These are phyloP conservation scores for Myodes glareolus DNA, from an alignment of 2,113 vertebrate genomes.

Conservation along the genomic window DNA sequence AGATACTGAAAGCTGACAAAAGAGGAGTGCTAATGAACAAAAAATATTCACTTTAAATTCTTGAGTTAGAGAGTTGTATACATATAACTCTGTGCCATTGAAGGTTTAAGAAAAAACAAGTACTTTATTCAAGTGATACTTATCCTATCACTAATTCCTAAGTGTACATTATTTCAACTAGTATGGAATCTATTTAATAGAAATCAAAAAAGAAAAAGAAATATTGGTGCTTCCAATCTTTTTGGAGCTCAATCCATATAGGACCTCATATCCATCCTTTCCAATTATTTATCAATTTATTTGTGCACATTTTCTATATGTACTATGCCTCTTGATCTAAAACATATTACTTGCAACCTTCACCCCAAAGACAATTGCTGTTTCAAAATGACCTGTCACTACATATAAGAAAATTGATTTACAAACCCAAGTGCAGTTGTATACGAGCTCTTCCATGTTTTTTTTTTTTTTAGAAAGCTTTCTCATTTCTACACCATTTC, in stretches of 20 bases:
- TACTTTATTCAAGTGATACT: conserved; percentile 54
- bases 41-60: conserved; percentile 65
- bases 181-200: not conserved
- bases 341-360: not conserved
- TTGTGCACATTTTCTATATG: not conserved
- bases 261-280: not conserved
- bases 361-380: not conserved
- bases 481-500: not conserved
- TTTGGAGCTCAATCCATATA: not conserved
- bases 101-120: conserved; percentile 15
- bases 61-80: conserved; percentile 59
- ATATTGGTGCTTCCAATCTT: not conserved
- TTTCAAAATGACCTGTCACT: not conserved
- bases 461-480: not conserved
- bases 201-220: conserved; percentile 12
- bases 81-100: conserved; percentile 30
- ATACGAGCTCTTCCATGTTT: not conserved
- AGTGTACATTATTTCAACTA: conserved; percentile 39
- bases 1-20: conserved; percentile 80
- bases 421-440: not conserved
- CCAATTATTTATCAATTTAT: not conserved
- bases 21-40: conserved; percentile 74
- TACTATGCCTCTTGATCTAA: not conserved
- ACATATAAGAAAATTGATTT: not conserved
- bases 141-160: conserved; percentile 22